Evolutionary conservation across 2,888 invertebrate species (phyloP).

Genomic region (Hirtodrosophila cameraria): DNA sequence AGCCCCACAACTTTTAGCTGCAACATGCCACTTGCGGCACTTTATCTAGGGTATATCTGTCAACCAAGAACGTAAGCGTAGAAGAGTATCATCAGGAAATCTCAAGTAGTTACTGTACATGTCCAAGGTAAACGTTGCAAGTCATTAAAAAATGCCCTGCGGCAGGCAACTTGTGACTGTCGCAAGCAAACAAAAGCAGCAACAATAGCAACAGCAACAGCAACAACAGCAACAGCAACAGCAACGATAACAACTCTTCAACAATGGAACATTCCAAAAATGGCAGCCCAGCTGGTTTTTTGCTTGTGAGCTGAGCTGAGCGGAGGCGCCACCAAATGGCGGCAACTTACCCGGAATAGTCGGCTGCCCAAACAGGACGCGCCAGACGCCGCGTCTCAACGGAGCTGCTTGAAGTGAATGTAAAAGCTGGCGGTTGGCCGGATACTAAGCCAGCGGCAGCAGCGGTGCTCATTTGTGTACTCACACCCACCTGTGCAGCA

Average conservation of each 20-base stretch:
- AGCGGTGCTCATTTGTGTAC: conserved; percentile 19
- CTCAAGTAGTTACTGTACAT: conserved; percentile 51
- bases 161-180: conserved; percentile 61
- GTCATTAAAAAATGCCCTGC: conserved; percentile 71
- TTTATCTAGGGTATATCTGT: conserved; percentile 12
- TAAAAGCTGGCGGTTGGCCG: conserved; percentile 18
- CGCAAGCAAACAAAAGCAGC: conserved; percentile 39
- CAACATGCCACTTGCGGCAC: neutral
- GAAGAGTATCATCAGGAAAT: conserved; percentile 37
- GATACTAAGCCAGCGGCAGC: conserved; percentile 4
- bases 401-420: conserved; percentile 76
- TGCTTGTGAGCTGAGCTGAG: neutral
- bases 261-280: conserved; percentile 63
- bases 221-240: conserved; percentile 37
- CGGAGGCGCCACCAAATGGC: conserved; percentile 23
- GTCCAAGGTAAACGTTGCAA: conserved; percentile 67
- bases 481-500: conserved; percentile 35
- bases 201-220: conserved; percentile 31
- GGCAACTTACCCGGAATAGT: conserved; percentile 87
- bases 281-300: conserved; percentile 29
- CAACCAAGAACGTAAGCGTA: conserved; percentile 5
- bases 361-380: conserved; percentile 87
- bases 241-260: conserved; percentile 60
- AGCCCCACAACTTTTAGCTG: too few species aligned
- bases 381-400: conserved; percentile 66